Evolutionary conservation across 2,888 invertebrate genomes (phyloP).

Genomic region (Macaria notata): DNA sequence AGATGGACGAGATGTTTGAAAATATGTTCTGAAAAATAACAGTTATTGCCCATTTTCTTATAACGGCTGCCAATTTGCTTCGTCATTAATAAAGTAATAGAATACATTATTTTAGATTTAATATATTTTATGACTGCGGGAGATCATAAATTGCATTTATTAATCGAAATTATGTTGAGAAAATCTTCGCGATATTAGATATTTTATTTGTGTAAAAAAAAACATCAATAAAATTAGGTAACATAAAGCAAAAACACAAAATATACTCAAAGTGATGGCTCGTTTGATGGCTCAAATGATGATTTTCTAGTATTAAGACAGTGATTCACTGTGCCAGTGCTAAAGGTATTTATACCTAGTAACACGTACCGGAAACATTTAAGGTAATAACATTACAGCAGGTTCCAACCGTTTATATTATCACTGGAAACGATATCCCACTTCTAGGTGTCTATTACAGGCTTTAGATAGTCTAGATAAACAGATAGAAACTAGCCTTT

Average conservation of each 20-base stretch:
- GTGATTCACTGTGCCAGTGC: too few relatives aligned
- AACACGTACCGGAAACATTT: slow-evolving; percentile 13
- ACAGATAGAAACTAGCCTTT: not conserved
- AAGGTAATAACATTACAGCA: slow-evolving; percentile 10
- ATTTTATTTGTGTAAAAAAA: too few relatives aligned
- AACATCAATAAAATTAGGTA: too few relatives aligned
- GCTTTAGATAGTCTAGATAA: slow-evolving; percentile 1
- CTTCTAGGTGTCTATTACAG: slow-evolving; percentile 5
- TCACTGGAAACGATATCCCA: slow-evolving; percentile 15
- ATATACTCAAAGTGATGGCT: too few relatives aligned
- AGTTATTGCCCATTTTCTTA: slow-evolving; percentile 9
- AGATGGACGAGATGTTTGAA: slow-evolving; percentile 6
- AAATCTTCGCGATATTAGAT: too few relatives aligned
- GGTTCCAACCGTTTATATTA: slow-evolving; percentile 15
- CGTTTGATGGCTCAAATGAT: too few relatives aligned
- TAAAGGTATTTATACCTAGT: not conserved
- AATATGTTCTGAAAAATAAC: not conserved
- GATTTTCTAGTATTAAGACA: too few relatives aligned
- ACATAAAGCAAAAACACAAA: too few relatives aligned
- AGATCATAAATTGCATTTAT: not conserved
- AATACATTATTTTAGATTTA: not conserved
- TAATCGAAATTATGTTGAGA: too few relatives aligned
- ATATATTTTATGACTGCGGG: not conserved
- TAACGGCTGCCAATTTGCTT: slow-evolving; percentile 4
- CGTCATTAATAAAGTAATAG: not conserved